These are phyloP conservation scores for Coracias cyanogaster DNA, from an alignment of 2,797 vertebrate species.

Conservation along the genomic window DNA sequence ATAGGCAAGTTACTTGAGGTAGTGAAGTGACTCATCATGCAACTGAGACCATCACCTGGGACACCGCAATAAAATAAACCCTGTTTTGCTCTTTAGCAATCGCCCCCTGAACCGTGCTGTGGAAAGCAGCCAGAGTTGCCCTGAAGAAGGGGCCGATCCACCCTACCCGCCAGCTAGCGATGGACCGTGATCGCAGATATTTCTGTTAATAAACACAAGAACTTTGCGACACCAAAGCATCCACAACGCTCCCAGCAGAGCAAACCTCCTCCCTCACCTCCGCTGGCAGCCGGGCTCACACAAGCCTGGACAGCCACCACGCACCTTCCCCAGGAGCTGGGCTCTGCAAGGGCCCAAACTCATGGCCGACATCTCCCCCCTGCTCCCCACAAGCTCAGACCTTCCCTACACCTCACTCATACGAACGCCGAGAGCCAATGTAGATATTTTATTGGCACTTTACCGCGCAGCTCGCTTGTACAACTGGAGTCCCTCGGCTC, in stretches of 20 bases:
- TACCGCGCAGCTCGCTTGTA: background rate
- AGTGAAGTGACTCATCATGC: background rate
- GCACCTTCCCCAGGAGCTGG: background rate
- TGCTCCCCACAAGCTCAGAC: background rate
- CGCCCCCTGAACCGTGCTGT: fast-evolving
- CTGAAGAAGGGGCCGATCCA: background rate
- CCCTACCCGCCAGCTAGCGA: background rate
- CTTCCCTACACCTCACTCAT: background rate
- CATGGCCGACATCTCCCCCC: fast-evolving
- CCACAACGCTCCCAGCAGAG: background rate
- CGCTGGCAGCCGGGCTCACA: background rate
- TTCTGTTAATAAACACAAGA: background rate
- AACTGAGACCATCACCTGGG: background rate
- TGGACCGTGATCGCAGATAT: fast-evolving
- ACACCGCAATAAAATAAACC: background rate
- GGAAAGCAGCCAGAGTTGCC: background rate
- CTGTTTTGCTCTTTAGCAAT: background rate
- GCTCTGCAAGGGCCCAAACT: background rate
- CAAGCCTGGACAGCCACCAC: fast-evolving
- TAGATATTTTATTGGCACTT: constrained; percentile 31
- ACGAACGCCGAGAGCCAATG: background rate
- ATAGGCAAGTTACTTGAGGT: background rate
- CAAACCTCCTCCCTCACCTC: background rate
- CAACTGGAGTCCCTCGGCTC: constrained; percentile 1
- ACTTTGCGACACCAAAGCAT: background rate